phyloP scores from a whole-genome alignment of 2,888 invertebrate genomes.

The Nemapogon koenigi region DNA sequence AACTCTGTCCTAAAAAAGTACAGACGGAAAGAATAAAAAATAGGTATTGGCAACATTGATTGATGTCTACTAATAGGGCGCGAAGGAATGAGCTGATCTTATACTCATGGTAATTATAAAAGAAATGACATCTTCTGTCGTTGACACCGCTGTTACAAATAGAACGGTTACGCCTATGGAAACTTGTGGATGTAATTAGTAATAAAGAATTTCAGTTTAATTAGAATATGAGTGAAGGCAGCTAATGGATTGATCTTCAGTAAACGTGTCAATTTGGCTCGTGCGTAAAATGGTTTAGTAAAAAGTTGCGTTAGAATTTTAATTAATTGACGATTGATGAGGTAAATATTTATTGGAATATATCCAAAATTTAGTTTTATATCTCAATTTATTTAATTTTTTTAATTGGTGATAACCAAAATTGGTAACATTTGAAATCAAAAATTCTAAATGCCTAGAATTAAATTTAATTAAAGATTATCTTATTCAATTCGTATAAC shows the following conservation, averaged over 20 bases:
- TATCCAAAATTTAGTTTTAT: too few relatives aligned
- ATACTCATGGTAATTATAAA: constrained; percentile 58
- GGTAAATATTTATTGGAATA: too few relatives aligned
- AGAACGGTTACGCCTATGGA: constrained; percentile 56
- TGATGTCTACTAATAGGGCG: constrained; percentile 66
- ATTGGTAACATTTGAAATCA: too few relatives aligned
- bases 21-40: constrained; percentile 53
- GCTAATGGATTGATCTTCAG: constrained; percentile 48
- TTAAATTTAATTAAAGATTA: too few relatives aligned
- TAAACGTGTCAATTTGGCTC: constrained; percentile 13
- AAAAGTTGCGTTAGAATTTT: too few relatives aligned
- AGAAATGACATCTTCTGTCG: constrained; percentile 64
- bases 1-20: constrained; percentile 51
- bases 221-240: constrained; percentile 56
- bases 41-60: constrained; percentile 66
- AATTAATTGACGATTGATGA: too few relatives aligned
- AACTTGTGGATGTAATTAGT: constrained; percentile 53
- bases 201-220: constrained; percentile 42
- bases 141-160: constrained; percentile 52
- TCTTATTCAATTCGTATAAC: too few relatives aligned
- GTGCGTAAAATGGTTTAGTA: constrained; percentile 6
- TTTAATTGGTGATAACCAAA: too few relatives aligned
- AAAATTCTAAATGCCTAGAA: too few relatives aligned
- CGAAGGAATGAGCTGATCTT: constrained; percentile 53
- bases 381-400: too few relatives aligned